Conservation (phyloP, 2,888 invertebrate genomes). For the Phlogophora meticulosa region DNA sequence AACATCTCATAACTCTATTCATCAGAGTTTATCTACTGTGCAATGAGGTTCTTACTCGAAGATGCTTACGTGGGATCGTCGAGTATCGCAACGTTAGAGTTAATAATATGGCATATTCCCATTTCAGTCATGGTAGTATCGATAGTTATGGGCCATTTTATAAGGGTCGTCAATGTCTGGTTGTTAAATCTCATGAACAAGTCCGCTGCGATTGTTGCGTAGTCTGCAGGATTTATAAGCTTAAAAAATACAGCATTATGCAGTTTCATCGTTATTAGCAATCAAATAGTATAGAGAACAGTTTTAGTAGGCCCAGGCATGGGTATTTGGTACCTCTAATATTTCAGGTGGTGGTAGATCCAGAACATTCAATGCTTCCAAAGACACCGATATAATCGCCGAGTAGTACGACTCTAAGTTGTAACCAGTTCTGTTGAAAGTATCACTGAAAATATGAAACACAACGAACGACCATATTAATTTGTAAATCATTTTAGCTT, state of each 20-base stretch:
- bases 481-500: no score
- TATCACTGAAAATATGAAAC: conserved; percentile 67
- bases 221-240: conserved; percentile 79
- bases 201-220: conserved; percentile 75
- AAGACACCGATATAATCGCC: conserved; percentile 71
- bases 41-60: conserved; percentile 2
- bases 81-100: conserved; percentile 92
- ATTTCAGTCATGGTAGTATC: conserved; percentile 92
- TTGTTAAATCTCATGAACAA: conserved; percentile 77
- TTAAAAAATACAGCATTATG: conserved; percentile 48
- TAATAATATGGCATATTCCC: conserved; percentile 93
- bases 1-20: background rate
- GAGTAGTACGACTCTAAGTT: conserved; percentile 72
- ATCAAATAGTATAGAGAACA: no score
- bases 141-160: conserved; percentile 84
- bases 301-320: no score
- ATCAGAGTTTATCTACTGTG: conserved; percentile 12
- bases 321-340: conserved; percentile 73
- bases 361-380: conserved; percentile 73
- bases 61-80: conserved; percentile 89
- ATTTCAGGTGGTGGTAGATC: conserved; percentile 71
- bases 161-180: conserved; percentile 74
- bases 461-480: no score
- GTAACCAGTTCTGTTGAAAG: conserved; percentile 66
- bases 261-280: no score